A percentile compares a stretch with the other conserved stretches of the same genome.
phyloP scores from a whole-genome alignment of 2,888 invertebrate genomes.

The Napeogenes sylphis region DNA sequence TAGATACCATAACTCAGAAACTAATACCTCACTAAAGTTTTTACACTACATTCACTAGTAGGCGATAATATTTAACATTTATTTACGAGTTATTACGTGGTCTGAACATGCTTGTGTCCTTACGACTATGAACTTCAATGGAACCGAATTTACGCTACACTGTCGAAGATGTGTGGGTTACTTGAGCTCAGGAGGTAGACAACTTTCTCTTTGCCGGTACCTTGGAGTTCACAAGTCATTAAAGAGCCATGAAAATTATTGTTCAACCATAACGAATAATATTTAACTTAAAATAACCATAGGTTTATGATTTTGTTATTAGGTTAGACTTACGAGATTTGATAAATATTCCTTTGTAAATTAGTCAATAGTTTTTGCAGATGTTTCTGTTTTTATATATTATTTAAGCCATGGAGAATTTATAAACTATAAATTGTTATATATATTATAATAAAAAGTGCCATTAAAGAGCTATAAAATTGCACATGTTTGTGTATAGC shows the following conservation, averaged over 20 bases:
- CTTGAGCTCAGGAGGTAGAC: constrained; percentile 53
- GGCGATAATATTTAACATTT: too few relatives aligned
- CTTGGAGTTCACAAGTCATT: constrained; percentile 31
- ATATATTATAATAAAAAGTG: not conserved
- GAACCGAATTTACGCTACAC: constrained; percentile 37
- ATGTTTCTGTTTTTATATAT: too few relatives aligned
- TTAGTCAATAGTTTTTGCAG: too few relatives aligned
- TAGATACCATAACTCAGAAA: constrained; percentile 2
- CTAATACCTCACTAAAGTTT: not conserved
- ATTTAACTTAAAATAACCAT: too few relatives aligned
- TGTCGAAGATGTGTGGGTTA: constrained; percentile 41
- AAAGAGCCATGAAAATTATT: constrained; percentile 4
- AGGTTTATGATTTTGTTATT: too few relatives aligned
- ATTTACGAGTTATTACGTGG: too few relatives aligned
- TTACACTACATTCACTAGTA: not conserved
- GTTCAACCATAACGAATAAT: too few relatives aligned
- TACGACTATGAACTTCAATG: constrained; percentile 33
- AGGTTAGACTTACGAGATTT: too few relatives aligned
- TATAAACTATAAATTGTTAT: too few relatives aligned
- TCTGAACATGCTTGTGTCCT: constrained; percentile 2
- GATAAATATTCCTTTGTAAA: too few relatives aligned
- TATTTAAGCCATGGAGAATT: too few relatives aligned
- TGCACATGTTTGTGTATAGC: not conserved
- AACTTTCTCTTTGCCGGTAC: constrained; percentile 64
- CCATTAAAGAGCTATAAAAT: not conserved